These are phyloP conservation scores for Arizona elegans DNA, from an alignment of 2,113 vertebrate species.

Conservation along the genomic window DNA sequence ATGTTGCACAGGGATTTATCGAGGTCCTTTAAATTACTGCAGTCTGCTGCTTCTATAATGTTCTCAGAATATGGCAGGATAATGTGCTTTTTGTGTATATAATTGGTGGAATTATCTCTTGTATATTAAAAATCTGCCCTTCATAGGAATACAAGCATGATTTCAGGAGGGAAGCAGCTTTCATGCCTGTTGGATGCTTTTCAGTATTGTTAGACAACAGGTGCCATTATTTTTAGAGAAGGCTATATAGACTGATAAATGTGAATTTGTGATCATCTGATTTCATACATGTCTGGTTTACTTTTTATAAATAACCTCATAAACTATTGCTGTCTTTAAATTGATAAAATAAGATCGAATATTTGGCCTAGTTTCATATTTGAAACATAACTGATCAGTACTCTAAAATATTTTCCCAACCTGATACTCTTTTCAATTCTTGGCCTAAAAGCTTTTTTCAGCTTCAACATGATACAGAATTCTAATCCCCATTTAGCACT, in stretches of 20 bases:
- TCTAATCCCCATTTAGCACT: neutral
- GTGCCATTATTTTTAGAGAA: neutral
- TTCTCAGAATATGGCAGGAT: neutral
- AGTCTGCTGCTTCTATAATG: neutral
- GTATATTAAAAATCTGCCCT: neutral
- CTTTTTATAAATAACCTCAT: neutral
- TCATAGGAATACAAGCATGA: slow-evolving; percentile 21
- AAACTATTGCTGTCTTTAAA: neutral
- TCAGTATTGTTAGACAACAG: neutral
- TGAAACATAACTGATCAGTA: neutral
- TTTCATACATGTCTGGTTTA: neutral
- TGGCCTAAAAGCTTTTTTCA: neutral
- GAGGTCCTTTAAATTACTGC: neutral
- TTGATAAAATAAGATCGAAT: neutral
- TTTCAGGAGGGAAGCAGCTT: neutral
- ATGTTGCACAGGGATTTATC: neutral
- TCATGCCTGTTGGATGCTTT: neutral
- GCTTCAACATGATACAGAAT: neutral
- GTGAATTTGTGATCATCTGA: neutral
- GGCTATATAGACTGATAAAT: neutral
- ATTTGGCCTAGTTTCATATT: neutral
- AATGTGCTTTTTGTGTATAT: neutral
- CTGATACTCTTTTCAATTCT: neutral
- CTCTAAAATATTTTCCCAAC: neutral
- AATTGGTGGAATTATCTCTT: neutral